These are phyloP conservation scores for Tuta absoluta DNA, from an alignment of 2,888 invertebrate species.

Conservation along the genomic window DNA sequence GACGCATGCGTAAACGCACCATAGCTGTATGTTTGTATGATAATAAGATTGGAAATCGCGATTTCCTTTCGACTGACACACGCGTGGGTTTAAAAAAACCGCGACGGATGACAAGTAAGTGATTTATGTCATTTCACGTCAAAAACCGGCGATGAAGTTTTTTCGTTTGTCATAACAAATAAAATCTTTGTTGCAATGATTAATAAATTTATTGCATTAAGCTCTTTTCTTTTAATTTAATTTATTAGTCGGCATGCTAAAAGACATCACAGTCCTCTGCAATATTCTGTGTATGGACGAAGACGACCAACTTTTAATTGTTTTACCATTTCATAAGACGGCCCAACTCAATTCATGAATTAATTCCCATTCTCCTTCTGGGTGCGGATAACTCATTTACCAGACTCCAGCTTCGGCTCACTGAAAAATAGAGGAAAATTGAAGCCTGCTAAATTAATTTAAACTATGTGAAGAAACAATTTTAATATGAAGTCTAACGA, in stretches of 20 bases:
- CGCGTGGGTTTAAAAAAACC: too few relatives aligned
- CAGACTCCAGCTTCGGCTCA: conserved; percentile 6
- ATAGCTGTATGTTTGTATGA: too few relatives aligned
- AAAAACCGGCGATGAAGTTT: too few relatives aligned
- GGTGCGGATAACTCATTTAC: conserved; percentile 31
- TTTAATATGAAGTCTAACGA: neutral
- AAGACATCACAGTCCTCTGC: neutral
- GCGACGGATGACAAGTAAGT: too few relatives aligned
- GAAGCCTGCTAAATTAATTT: neutral
- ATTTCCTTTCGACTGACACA: too few relatives aligned
- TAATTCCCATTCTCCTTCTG: conserved; percentile 28
- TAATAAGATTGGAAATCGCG: too few relatives aligned
- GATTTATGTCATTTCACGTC: too few relatives aligned
- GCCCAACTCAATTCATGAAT: conserved; percentile 42
- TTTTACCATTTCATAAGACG: conserved; percentile 55
- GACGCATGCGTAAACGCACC: too few relatives aligned
- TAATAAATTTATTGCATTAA: too few relatives aligned
- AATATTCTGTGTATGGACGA: neutral
- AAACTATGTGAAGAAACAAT: conserved; percentile 3
- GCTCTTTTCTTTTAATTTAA: too few relatives aligned
- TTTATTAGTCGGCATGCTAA: neutral
- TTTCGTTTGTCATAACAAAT: too few relatives aligned
- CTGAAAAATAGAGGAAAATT: neutral
- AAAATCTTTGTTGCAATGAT: too few relatives aligned
- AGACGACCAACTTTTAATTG: conserved; percentile 52